phyloP scores from a whole-genome alignment of 2,888 invertebrate genomes.

The Phlogophora meticulosa region DNA sequence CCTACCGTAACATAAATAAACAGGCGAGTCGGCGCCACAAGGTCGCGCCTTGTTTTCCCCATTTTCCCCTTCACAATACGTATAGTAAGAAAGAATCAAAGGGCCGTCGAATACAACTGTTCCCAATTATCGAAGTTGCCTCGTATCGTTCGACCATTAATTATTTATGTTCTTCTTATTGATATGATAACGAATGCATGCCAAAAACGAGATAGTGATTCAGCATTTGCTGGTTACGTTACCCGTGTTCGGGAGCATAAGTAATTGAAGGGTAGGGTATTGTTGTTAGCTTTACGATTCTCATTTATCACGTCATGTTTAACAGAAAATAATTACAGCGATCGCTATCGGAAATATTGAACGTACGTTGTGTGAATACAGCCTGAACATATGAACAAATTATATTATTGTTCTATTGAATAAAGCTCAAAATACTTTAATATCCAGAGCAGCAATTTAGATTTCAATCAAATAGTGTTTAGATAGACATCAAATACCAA shows the following conservation, averaged over 20 bases:
- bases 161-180: slow-evolving; percentile 71
- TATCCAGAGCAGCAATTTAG: background rate
- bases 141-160: slow-evolving; percentile 64
- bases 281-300: slow-evolving; percentile 27
- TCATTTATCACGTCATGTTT: slow-evolving; percentile 22
- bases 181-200: slow-evolving; percentile 78
- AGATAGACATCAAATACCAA: slow-evolving; percentile 5
- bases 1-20: slow-evolving; percentile 50
- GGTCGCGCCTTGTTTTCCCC: slow-evolving; percentile 54
- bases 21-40: slow-evolving; percentile 53
- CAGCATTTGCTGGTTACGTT: slow-evolving; percentile 62
- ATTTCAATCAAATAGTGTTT: slow-evolving; percentile 27
- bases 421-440: slow-evolving; percentile 7
- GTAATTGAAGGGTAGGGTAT: slow-evolving; percentile 53
- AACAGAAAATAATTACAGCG: slow-evolving; percentile 29
- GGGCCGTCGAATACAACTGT: slow-evolving; percentile 59
- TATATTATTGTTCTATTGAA: slow-evolving; percentile 13
- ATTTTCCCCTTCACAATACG: slow-evolving; percentile 36
- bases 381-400: background rate
- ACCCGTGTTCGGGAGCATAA: slow-evolving; percentile 59
- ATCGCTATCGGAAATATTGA: slow-evolving; percentile 19
- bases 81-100: slow-evolving; percentile 50
- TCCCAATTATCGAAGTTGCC: slow-evolving; percentile 63
- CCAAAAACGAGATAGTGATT: slow-evolving; percentile 66
- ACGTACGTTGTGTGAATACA: slow-evolving; percentile 14